Base-by-base conservation (phyloP, 92 coral and sea anemone genomes). In the Porites cylindrica region DNA sequence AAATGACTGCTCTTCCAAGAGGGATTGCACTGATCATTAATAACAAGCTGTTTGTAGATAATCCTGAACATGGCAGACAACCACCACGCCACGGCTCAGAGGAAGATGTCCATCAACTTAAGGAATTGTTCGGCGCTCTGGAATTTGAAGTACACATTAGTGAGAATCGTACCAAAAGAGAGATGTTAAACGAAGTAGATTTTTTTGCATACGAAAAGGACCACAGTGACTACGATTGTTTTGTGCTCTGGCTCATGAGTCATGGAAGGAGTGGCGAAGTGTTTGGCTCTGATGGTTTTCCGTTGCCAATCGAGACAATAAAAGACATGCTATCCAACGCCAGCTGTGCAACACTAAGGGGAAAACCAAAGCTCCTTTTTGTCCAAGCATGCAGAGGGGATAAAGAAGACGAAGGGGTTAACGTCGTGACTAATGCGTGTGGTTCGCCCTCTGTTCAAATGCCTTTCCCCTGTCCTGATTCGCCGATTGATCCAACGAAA, bases 311-410 rank as follows among this genome's bases (percentile, higher is more conserved):
- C 43, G 50, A 74, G 18, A 65, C 66, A 43, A 43, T 79, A 51
- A 54, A 81, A 18, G 70, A 75, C 47, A 83, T 62, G 70, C 78
- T 93, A 60, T 75, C 89, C 70, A 90, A 88, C 8, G 2, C 63
- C 13, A 17, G 14, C 66, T 92, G 96, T 84, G 51, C 18, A 12
- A 62, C 91, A 4, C 90, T 95, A 19, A 85, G 82, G n/a, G 87
- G 87, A 7, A 95, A 95, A 64, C 98, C 98, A 9, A 95, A 95
- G 59, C 78, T 93, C 20, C 76, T 91, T 63, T 92, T 95, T 19
- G 81, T 95, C n/a, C 96, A 95, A 72, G 95, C 98, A n/a, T 95
- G 98, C 77, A 76, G 98, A 54, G 96, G 96, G 51, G 69, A 59
- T 1, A 16, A 6, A 17, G 18, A 68, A 47, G 96, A 95, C 56